A percentile compares a stretch with the other conserved stretches of the same genome.
Conservation (phyloP, 1,140 invertebrate genomes). For the Arion vulgaris region DNA sequence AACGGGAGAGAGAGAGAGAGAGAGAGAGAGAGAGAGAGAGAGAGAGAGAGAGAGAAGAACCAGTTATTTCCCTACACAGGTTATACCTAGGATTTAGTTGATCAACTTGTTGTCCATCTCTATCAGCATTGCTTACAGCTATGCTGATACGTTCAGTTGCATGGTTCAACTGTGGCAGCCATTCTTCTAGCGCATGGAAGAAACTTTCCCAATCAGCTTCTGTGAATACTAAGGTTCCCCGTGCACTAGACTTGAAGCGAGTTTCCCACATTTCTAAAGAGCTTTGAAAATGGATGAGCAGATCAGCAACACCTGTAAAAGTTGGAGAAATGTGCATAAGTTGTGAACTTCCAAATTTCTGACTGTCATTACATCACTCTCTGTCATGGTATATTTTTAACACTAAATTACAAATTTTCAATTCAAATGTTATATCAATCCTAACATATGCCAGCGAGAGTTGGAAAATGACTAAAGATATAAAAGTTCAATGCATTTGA, state of each 20-base stretch:
- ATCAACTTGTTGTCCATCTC: constrained; percentile 53
- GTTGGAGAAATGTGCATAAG: background rate
- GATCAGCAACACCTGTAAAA: constrained; percentile 62
- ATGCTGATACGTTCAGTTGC: constrained; percentile 61
- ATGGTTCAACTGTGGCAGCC: constrained; percentile 57
- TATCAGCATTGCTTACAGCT: constrained; percentile 60
- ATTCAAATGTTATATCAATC: too few relatives aligned
- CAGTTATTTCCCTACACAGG: too few relatives aligned
- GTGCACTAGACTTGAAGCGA: constrained; percentile 54
- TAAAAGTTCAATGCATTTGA: too few relatives aligned
- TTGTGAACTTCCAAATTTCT: too few relatives aligned
- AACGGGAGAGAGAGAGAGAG: too few relatives aligned
- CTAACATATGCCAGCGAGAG: too few relatives aligned
- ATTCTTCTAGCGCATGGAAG: constrained; percentile 67
- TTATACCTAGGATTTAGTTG: constrained; percentile 49
- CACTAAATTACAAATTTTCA: too few relatives aligned
- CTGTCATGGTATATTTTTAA: too few relatives aligned
- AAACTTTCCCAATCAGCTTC: constrained; percentile 69
- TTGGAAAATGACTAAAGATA: too few relatives aligned
- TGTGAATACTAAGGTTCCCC: constrained; percentile 59
- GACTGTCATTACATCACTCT: too few relatives aligned
- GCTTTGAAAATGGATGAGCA: constrained; percentile 65
- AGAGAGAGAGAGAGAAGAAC: too few relatives aligned
- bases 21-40: too few relatives aligned
- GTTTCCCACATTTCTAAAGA: constrained; percentile 67